Evolutionary conservation across 2,888 invertebrate genomes (phyloP).

Genomic region (Eristalinus sepulchralis): DNA sequence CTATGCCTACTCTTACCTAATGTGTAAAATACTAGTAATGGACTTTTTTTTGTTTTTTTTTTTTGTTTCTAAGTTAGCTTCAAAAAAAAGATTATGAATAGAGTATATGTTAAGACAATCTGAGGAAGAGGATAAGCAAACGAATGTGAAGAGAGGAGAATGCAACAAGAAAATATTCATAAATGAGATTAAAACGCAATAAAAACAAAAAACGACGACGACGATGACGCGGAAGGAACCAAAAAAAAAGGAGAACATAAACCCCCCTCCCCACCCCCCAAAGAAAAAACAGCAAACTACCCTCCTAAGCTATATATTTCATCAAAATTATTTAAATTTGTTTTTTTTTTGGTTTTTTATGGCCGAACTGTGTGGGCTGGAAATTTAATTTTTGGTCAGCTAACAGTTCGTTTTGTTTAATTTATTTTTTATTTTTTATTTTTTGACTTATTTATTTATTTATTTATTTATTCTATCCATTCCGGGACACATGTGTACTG

Average conservation of each 20-base stretch:
- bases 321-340: not conserved
- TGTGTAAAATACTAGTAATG: not conserved
- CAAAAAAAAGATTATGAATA: constrained; percentile 15
- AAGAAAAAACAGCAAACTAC: too few species aligned
- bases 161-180: not conserved
- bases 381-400: not conserved
- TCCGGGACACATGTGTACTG: not conserved
- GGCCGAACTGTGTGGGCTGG: not conserved
- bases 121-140: constrained; percentile 9
- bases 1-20: not conserved
- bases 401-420: not conserved
- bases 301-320: not conserved
- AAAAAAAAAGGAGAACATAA: not conserved
- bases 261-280: not conserved
- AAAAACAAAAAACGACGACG: not conserved
- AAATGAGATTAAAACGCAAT: constrained; percentile 38
- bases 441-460: not conserved
- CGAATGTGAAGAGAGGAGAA: not conserved
- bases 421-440: not conserved
- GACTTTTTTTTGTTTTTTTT: not conserved
- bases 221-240: constrained; percentile 12
- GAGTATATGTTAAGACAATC: constrained; percentile 33
- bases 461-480: not conserved
- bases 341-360: not conserved
- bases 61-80: constrained; percentile 11